Conservation (phyloP, 1,140 invertebrate species). For the Pseudomyrmex dendroicus region DNA sequence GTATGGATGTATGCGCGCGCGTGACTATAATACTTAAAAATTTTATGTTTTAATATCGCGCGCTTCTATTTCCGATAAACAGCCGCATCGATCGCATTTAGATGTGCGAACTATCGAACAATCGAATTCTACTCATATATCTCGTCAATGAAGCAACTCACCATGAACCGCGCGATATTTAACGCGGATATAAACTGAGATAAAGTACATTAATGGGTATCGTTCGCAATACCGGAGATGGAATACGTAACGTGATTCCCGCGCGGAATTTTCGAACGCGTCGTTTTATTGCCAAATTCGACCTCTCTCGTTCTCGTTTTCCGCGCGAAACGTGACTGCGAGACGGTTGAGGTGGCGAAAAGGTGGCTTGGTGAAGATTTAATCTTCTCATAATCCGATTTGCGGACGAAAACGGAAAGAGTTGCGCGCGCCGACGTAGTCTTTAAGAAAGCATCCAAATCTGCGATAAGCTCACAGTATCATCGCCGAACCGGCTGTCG, state of each 20-base stretch:
- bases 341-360: constrained; percentile 29
- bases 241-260: constrained; percentile 50
- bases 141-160: constrained; percentile 46
- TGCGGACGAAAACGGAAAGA: constrained; percentile 44
- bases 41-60: background rate
- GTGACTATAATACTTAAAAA: background rate
- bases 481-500: constrained; percentile 3
- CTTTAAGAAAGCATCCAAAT: constrained; percentile 50
- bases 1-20: background rate
- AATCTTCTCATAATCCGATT: constrained; percentile 66
- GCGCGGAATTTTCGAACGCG: constrained; percentile 34
- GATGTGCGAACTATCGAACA: constrained; percentile 31
- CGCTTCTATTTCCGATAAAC: no score
- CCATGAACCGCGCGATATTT: constrained; percentile 41
- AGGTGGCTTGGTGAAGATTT: constrained; percentile 44
- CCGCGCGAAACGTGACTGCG: constrained; percentile 8
- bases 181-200: constrained; percentile 56
- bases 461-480: constrained; percentile 44
- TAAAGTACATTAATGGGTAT: constrained; percentile 52
- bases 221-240: constrained; percentile 50
- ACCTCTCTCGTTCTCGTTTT: background rate
- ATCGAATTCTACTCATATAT: constrained; percentile 35
- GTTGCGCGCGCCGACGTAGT: constrained; percentile 12
- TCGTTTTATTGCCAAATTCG: constrained; percentile 56
- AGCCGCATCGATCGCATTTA: constrained; percentile 6